Base-by-base conservation (phyloP, 2,797 vertebrate species). In the Thalassophryne amazonica region DNA sequence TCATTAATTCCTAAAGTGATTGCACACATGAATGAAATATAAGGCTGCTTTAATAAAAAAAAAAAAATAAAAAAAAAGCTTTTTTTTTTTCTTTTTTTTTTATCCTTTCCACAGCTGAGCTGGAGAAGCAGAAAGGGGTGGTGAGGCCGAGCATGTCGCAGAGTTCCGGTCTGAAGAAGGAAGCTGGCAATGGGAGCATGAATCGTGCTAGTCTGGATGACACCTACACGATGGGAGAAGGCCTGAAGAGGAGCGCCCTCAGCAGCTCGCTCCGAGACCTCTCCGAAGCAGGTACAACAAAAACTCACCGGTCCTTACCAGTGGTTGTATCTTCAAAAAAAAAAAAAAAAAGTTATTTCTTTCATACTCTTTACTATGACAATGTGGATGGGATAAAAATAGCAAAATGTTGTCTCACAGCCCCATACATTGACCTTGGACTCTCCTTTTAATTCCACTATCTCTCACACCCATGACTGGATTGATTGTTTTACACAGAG, bases 51-150 rank as follows among this genome's bases (percentile, higher is more conserved):
- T n/a, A n/a, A n/a, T n/a, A n/a, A n/a, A n/a, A n/a, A n/a, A n/a
- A n/a, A n/a, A n/a, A n/a, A n/a, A n/a, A n/a, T n/a, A n/a, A n/a
- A n/a, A n/a, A n/a, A n/a, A n/a, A n/a, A n/a, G n/a, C n/a, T n/a
- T n/a, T n/a, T n/a, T n/a, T n/a, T n/a, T n/a, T n/a, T n/a, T n/a
- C n/a, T 13, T 71, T 47, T 69, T 40, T 55, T 11, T 24, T 54
- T 34, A 29, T 46, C 4, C 16, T 47, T n/a, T 55, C 53, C 56
- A 39, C 88, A 99, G 97, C 96, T 2, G 97, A 99, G 83, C 89
- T 99, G 33, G 96, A 99, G 86, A 99, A 99, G 71, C 97, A 99
- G 91, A 98, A 98, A 68, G 96, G 97, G 0, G 89, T 98, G 22
- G 93, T 98, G 23, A 89, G 97, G 21, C 94, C 95, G 69, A 95